Conservation (phyloP, 2,113 vertebrate species). For the Lynx canadensis region DNA sequence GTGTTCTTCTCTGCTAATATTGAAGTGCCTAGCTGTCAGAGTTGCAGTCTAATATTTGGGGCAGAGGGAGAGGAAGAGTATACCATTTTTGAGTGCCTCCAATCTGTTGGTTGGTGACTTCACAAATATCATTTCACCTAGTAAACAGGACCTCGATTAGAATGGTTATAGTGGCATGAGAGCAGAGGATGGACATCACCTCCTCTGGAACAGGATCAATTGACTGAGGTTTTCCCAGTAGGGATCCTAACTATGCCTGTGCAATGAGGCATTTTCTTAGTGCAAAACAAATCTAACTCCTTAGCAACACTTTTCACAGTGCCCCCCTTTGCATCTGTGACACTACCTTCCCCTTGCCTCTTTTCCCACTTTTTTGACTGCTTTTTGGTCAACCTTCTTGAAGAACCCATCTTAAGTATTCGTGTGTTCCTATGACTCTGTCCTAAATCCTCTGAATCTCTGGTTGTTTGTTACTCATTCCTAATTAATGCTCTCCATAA, state of each 20-base stretch:
- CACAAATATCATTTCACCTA: not conserved
- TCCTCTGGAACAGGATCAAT: not conserved
- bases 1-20: not conserved
- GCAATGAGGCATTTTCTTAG: not conserved
- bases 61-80: not conserved
- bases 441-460: not conserved
- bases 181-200: not conserved
- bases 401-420: not conserved
- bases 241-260: not conserved
- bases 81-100: not conserved
- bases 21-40: not conserved
- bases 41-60: not conserved
- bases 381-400: not conserved
- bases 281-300: not conserved
- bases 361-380: not conserved
- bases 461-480: not conserved
- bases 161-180: not conserved
- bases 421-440: not conserved
- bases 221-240: not conserved
- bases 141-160: not conserved
- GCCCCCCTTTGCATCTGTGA: not conserved
- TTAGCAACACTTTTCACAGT: not conserved
- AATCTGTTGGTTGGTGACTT: not conserved
- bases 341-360: not conserved
- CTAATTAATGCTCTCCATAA: not conserved